Base-by-base conservation (phyloP, 2,888 invertebrate species). In the Microplitis manilae region DNA sequence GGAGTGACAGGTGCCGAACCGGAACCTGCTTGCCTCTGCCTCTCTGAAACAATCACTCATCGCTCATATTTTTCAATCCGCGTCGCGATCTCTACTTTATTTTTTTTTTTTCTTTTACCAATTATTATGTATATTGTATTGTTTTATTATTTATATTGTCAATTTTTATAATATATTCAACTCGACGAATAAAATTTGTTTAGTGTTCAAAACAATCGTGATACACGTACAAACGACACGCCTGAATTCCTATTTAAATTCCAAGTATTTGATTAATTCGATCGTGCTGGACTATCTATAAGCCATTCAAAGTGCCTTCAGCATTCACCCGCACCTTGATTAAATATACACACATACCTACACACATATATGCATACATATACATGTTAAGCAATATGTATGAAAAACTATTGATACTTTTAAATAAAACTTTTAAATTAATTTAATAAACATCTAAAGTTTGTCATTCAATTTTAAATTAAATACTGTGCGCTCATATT, bases 1-100 rank as follows among this genome's bases (percentile, higher is more conserved):
- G 94, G 94, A 88, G 94, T 94, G 84, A 94, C 94, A 83, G 94
- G 94, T 82, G 94, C 94, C 82, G 94, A 94, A 90, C 95, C 90
- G 92, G 94, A 90, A 93, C 94, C 89, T 93, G 93, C 83, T 91
- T 91, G 86, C 91, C 92, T 71, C 91, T 91, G 90, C 91, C 92
- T 81, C 92, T 92, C 87, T 93, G 93, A 90, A 93, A 90, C 89
- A 90, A 89, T 80, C 88, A 90, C 88, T 90, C 87, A 87, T 87
- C 86, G 84, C 87, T 88, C 85, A 86, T 82, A 83, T 78, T 69
- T 81, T 80, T 77, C 70, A 76, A 77, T 30, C 65, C 72, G 71
- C 68, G 71, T 62, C 75, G 70, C 38, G 64, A 64, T 38, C 17
- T 5, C 13, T n/a, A 40, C 13, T 8, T 13, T n/a, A n/a, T n/a